Conservation (phyloP, 2,113 vertebrate species). For the Alouatta palliata region DNA sequence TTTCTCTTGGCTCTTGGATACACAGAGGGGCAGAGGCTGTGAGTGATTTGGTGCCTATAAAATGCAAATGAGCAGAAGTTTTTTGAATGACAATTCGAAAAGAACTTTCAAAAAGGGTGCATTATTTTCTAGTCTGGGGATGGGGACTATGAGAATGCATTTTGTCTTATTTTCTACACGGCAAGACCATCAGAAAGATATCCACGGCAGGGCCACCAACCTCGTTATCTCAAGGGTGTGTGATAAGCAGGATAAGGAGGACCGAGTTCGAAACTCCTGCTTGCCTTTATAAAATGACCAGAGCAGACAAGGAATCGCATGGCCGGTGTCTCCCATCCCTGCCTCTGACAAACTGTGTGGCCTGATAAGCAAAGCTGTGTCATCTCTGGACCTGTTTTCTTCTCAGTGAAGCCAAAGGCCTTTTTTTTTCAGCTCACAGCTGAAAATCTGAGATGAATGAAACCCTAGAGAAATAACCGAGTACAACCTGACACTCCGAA, state of each 20-base stretch:
- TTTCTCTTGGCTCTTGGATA: background rate
- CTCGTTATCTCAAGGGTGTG: background rate
- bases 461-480: background rate
- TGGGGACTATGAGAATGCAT: background rate
- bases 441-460: background rate
- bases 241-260: background rate
- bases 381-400: fast-evolving
- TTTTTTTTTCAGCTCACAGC: background rate
- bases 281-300: background rate
- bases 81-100: background rate
- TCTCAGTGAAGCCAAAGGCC: background rate
- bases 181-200: background rate
- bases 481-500: background rate
- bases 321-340: background rate
- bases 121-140: background rate
- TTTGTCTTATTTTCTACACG: background rate
- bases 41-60: background rate
- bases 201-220: fast-evolving
- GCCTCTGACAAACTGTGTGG: background rate
- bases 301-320: background rate
- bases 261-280: background rate
- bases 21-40: background rate
- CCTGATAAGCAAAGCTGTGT: background rate
- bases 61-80: background rate
- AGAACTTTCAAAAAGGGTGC: background rate